Evolutionary conservation across 2,797 vertebrate species (phyloP).

Genomic region (Clamator glandarius): DNA sequence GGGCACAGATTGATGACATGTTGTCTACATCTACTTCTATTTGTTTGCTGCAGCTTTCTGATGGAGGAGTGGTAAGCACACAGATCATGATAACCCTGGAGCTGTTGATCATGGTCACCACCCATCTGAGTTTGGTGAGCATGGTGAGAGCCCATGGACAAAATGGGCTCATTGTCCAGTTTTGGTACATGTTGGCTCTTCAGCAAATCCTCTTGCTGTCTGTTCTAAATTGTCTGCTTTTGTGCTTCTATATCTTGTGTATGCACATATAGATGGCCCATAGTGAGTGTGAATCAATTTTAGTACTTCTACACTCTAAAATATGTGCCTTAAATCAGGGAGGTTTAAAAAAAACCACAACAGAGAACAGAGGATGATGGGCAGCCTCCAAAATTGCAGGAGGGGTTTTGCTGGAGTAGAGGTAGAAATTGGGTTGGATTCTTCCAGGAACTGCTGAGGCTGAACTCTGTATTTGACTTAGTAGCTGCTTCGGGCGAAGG

Average conservation of each 20-base stretch:
- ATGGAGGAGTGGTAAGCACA: background rate
- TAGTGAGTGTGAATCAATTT: background rate
- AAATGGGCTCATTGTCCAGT: background rate
- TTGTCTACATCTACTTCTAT: background rate
- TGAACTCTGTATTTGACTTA: background rate
- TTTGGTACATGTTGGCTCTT: background rate
- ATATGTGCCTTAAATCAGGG: background rate
- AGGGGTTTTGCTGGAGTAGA: background rate
- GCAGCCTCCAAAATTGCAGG: background rate
- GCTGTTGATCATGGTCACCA: background rate
- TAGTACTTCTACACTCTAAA: background rate
- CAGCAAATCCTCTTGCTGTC: background rate
- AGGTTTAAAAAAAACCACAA: background rate
- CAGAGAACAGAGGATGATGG: background rate
- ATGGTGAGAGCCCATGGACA: background rate
- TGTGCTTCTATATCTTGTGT: background rate
- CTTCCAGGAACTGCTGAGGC: background rate
- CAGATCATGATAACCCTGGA: background rate
- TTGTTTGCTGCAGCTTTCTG: background rate
- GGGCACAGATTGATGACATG: background rate
- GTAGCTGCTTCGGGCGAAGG: background rate
- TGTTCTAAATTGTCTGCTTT: background rate
- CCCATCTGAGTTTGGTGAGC: background rate
- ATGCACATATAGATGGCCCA: background rate
- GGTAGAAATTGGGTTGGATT: background rate